Evolutionary conservation across 1,140 invertebrate species (phyloP), one percentile per base, ranked within the genome.

Genomic region (Uloborus diversus): DNA sequence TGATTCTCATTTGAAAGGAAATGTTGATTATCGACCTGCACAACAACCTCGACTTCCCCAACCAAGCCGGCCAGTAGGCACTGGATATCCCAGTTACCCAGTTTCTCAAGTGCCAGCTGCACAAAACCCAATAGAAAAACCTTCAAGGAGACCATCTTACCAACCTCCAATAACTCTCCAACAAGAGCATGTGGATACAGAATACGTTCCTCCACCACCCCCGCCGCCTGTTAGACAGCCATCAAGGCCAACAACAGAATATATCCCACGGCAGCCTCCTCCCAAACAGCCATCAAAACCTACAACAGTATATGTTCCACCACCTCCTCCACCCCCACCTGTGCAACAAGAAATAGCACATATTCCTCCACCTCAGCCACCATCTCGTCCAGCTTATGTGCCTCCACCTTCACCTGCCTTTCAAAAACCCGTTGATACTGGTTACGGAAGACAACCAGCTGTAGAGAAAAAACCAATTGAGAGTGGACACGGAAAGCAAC

Each of bases 111-210:
- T 42, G 37, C 37, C 0, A 13, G 27, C 27, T n/a, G 13, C 37
- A 27, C 56, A 61, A 49, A 53, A 25, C 13, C 73, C 73, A 3
- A n/a, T 62, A 35, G 27, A 35, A 33, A 78, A 28, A 66, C 73
- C 73, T 13, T 28, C 47, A 9, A 33, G 59, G 17, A 62, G 32
- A 35, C 59, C 32, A 37, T n/a, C 32, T 25, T 78, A 78, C 17
- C 56, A 62, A 1, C 73, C 61, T 37, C 73, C 73, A 20, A 32
- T n/a, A 65, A 66, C 73, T 7, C n/a, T 78, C 13, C 73, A 78
- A 32, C 73, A 65, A 66, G 73, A 78, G 32, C 61, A 78, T 78
- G 59, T 78, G 1, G 73, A 78, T 28, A 65, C 73, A 13, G 73
- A 78, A 28, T 78, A 78, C 23, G 32, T 78, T 7, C 73, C 73